Evolutionary conservation across 2,888 invertebrate genomes (phyloP).

Genomic region (Frankliniella intonsa): DNA sequence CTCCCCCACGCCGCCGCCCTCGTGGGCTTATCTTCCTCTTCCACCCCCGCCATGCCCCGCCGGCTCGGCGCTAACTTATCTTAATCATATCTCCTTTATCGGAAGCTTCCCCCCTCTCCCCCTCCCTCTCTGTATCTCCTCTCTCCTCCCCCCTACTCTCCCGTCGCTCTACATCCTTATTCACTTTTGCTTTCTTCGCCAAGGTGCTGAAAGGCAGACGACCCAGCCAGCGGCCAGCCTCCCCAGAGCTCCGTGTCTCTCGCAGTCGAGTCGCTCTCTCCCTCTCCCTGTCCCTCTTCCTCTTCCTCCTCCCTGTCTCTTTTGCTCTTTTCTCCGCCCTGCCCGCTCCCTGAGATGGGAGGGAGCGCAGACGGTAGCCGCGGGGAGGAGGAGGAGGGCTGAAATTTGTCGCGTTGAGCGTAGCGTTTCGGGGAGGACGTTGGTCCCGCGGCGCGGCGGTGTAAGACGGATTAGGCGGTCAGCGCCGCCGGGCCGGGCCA

Average conservation of each 20-base stretch:
- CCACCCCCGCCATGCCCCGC: not conserved
- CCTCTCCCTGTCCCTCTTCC: not conserved
- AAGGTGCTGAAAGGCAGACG: not conserved
- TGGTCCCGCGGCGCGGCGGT: too few relatives aligned
- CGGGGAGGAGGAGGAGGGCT: too few relatives aligned
- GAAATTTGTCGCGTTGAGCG: too few relatives aligned
- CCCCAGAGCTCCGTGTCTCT: not conserved
- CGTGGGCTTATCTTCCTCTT: not conserved
- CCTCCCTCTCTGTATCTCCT: not conserved
- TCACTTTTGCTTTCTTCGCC: not conserved
- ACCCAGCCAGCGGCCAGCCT: not conserved
- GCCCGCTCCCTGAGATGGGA: too few relatives aligned
- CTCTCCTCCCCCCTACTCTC: not conserved
- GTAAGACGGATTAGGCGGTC: not conserved
- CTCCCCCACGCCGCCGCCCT: not conserved
- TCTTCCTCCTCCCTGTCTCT: not conserved
- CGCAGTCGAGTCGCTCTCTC: not conserved
- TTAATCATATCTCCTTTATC: conserved; percentile 27
- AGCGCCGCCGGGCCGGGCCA: not conserved
- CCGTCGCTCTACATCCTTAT: not conserved
- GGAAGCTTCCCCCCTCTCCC: not conserved
- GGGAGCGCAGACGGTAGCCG: too few relatives aligned
- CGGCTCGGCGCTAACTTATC: conserved; percentile 1
- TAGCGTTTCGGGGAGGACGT: too few relatives aligned
- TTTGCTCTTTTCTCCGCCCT: not conserved